These are phyloP conservation scores for Myrmecobius fasciatus DNA, from an alignment of 2,113 vertebrate genomes.

Conservation along the genomic window DNA sequence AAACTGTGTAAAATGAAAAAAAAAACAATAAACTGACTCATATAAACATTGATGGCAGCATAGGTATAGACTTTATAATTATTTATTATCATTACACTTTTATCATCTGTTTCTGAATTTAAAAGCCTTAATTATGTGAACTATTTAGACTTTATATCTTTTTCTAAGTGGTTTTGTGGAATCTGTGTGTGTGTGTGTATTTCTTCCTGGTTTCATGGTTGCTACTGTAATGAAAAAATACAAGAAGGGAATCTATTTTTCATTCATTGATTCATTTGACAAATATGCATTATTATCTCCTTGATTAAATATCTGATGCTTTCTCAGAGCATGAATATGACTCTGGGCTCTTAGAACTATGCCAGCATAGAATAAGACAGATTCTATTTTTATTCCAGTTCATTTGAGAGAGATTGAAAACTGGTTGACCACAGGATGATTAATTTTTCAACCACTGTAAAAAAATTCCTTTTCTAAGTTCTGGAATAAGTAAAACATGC, in stretches of 20 bases:
- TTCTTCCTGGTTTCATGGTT: background rate
- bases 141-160: background rate
- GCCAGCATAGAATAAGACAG: background rate
- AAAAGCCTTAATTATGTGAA: background rate
- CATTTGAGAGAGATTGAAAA: background rate
- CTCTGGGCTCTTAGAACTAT: background rate
- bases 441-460: background rate
- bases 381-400: background rate
- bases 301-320: background rate
- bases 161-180: background rate
- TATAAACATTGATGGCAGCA: background rate
- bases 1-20: conserved; percentile 66
- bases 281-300: background rate
- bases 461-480: background rate
- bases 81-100: background rate
- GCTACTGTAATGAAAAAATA: background rate
- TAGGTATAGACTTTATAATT: background rate
- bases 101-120: background rate
- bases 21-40: conserved; percentile 36
- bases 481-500: background rate
- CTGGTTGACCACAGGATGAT: background rate
- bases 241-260: background rate
- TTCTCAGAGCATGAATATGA: background rate
- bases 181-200: too few species aligned
- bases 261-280: background rate